Evolutionary conservation across 2,113 vertebrate genomes (phyloP), one percentile per base, ranked within the genome.

Genomic region (Scomber scombrus): DNA sequence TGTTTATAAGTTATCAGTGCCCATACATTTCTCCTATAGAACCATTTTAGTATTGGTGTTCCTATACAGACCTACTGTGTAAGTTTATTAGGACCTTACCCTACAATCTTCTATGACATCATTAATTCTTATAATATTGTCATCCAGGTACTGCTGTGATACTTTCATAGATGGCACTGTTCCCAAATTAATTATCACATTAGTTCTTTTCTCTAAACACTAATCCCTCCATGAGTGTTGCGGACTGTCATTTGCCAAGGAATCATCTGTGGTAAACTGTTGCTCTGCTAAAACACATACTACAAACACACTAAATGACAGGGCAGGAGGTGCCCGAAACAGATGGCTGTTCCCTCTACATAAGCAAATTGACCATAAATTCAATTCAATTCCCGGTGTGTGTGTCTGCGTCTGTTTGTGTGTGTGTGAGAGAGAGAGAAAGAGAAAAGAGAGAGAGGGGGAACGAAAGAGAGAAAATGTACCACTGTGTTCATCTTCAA

Each of bases 341-440:
- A 90, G 90, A 88, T 90, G 88, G 87, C 78, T 82, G 76, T 72
- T 74, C 75, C 49, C 46, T 68, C 64, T 83, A 71, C 75, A 88
- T 75, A 87, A 91, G 81, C 70, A 91, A 90, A 93, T 88, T 90
- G 90, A 74, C 66, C 66, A 91, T 93, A 88, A 89, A 93, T 92
- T 85, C 23, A 82, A 85, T 91, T 88, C 46, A 83, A 66, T 77
- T 75, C 55, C 62, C 16, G 11, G n/a, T n/a, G n/a, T 31, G 46
- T 58, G 56, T 75, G 51, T 63, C 23, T 26, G 23, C 23, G 23
- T 3, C 55, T 62, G 49, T 68, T 31, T 58, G 50, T 66, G 60
- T 64, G 60, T 54, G 49, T 15, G 56, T 26, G 45, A 58, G 43
- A 23, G 67, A 31, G n/a, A 54, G 29, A 49, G 60, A 57, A 7